Conservation (phyloP, 2,113 vertebrate species). For the Nycticebus coucang region DNA sequence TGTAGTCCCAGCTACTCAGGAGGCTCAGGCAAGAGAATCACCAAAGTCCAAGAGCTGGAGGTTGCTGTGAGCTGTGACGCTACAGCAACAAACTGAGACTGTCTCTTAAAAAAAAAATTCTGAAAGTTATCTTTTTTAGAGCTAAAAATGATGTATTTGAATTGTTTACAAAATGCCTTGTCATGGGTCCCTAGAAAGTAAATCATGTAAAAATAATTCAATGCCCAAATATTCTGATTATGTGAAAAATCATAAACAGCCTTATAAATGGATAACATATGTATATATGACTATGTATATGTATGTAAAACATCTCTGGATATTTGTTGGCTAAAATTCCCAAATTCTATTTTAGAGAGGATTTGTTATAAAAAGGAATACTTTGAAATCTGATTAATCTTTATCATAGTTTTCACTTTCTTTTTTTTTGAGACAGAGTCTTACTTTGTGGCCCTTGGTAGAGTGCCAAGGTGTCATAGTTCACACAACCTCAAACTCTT, state of each 20-base stretch:
- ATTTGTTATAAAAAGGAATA: neutral
- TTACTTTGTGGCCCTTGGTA: too few relatives aligned
- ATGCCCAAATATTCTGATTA: constrained; percentile 2
- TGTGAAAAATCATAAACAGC: neutral
- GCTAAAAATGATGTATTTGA: constrained; percentile 49
- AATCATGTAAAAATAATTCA: constrained; percentile 27
- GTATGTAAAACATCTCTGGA: neutral
- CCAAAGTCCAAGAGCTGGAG: too few relatives aligned
- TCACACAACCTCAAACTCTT: too few relatives aligned
- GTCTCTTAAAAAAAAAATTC: neutral
- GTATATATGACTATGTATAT: neutral
- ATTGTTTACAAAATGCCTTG: constrained; percentile 4
- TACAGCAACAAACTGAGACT: too few relatives aligned
- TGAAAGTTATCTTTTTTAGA: constrained; percentile 45
- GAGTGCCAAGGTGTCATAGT: too few relatives aligned
- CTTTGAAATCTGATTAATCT: constrained; percentile 4
- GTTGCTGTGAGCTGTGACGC: too few relatives aligned
- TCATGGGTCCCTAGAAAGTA: neutral
- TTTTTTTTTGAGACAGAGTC: neutral
- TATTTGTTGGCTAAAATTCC: neutral
- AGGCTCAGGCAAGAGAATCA: too few relatives aligned
- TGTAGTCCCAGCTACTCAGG: too few relatives aligned
- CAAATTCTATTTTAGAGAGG: neutral
- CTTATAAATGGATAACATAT: constrained; percentile 21
- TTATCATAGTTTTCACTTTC: constrained; percentile 34